These are phyloP conservation scores for Hemiprocne comata DNA, from an alignment of 2,113 vertebrate genomes.

Conservation along the genomic window DNA sequence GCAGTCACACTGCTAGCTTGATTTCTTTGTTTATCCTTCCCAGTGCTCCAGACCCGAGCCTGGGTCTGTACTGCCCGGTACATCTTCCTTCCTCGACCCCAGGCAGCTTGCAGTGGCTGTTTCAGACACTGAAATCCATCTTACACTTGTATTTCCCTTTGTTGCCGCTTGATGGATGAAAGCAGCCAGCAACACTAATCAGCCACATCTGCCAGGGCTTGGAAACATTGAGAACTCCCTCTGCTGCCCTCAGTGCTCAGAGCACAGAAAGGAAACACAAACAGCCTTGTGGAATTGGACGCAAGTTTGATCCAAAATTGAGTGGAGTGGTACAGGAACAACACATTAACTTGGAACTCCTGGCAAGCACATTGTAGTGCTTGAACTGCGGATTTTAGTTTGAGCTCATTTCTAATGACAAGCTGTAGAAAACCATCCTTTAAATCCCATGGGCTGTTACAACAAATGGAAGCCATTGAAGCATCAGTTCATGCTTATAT, in stretches of 20 bases:
- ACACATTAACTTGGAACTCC: background rate
- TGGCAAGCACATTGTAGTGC: background rate
- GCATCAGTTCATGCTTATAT: background rate
- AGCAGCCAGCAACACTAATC: background rate
- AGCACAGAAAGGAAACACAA: background rate
- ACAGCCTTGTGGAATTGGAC: background rate
- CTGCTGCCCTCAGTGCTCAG: background rate
- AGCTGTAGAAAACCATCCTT: background rate
- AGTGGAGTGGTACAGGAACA: background rate
- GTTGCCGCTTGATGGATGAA: background rate
- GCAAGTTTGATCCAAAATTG: background rate
- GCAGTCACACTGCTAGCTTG: background rate
- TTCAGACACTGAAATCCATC: conserved; percentile 6
- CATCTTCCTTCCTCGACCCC: background rate
- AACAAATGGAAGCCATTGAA: background rate
- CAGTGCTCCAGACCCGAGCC: background rate
- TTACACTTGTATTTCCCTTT: background rate
- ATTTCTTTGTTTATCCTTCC: background rate
- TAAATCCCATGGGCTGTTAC: background rate
- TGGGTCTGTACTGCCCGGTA: background rate
- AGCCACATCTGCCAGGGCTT: background rate
- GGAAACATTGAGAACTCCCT: background rate
- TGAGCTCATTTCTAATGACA: background rate
- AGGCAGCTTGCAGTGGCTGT: background rate
- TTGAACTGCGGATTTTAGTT: background rate